These are phyloP conservation scores for Plebejus anna DNA, from an alignment of 2,888 invertebrate genomes.

Conservation along the genomic window DNA sequence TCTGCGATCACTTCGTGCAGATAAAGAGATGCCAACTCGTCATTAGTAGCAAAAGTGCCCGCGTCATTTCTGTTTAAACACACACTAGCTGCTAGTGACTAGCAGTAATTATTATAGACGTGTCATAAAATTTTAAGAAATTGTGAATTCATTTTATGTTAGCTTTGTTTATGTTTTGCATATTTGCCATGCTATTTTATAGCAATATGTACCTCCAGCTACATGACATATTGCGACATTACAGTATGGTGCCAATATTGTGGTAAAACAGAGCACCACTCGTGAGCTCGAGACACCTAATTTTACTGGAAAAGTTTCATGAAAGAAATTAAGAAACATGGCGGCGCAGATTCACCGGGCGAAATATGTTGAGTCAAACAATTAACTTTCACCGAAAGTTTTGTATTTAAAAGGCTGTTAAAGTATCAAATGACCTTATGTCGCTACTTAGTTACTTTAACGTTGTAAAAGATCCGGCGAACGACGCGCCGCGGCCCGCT, in stretches of 20 bases:
- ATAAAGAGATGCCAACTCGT: neutral
- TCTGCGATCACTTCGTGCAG: neutral
- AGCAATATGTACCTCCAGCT: no score
- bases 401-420: slow-evolving; percentile 23
- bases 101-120: neutral
- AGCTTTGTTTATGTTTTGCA: no score
- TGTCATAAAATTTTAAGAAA: neutral
- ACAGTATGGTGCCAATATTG: no score
- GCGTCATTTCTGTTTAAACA: neutral
- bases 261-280: neutral
- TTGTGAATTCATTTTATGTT: neutral
- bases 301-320: neutral
- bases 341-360: neutral
- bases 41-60: neutral
- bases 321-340: slow-evolving; percentile 10
- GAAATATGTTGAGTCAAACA: slow-evolving; percentile 7
- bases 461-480: slow-evolving; percentile 19
- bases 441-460: slow-evolving; percentile 24
- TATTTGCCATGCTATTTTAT: no score
- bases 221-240: no score
- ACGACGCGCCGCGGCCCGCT: neutral
- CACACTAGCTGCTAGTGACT: neutral
- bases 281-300: neutral
- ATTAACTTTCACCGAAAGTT: slow-evolving; percentile 22
- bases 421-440: slow-evolving; percentile 21